Base-by-base conservation (phyloP, 2,888 invertebrate species). In the Acanthopleura granulata region DNA sequence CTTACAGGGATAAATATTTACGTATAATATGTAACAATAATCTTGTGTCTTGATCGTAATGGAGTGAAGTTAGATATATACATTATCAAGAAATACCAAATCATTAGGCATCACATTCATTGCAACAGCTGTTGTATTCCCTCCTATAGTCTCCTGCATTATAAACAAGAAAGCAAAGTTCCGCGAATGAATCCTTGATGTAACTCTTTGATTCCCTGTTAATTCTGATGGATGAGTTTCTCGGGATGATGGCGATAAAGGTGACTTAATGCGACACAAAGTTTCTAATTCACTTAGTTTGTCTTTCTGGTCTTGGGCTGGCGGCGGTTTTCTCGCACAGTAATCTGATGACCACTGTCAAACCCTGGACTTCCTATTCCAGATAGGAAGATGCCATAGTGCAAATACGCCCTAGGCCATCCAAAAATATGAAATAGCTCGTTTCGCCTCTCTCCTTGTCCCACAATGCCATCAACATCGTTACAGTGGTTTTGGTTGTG, bases 221-320 rank as follows among this genome's bases (percentile, higher is more conserved):
- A 40, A 40, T 40, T 40, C 40, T 40, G 40, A 40, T 40, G 40
- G 40, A 40, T 40, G 40, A 40, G 40, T 40, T 40, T 40, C 40
- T 40, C 40, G 40, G 40, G 40, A 40, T 40, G 40, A 40, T 40
- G 40, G 40, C 40, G 40, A 40, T 40, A 40, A 40, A 40, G 40
- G 40, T 40, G 66, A 66, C 22, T 22, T 27, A 16, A 27, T 16
- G 29, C 66, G 29, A 27, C 66, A 66, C 66, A 66, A 66, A 66
- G 66, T 66, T 66, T 66, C 66, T 66, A 66, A 66, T 66, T 27
- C 66, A 66, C 22, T 66, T 27, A 66, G 57, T 66, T 66, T 66
- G 25, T 66, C 66, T 22, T 66, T 66, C 66, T 27, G 66, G 25
- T 6, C 25, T 22, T 16, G 15, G 29, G 27, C 66, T 27, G 15